Conservation (phyloP, 2,113 vertebrate genomes). For the Oxyruncus cristatus region DNA sequence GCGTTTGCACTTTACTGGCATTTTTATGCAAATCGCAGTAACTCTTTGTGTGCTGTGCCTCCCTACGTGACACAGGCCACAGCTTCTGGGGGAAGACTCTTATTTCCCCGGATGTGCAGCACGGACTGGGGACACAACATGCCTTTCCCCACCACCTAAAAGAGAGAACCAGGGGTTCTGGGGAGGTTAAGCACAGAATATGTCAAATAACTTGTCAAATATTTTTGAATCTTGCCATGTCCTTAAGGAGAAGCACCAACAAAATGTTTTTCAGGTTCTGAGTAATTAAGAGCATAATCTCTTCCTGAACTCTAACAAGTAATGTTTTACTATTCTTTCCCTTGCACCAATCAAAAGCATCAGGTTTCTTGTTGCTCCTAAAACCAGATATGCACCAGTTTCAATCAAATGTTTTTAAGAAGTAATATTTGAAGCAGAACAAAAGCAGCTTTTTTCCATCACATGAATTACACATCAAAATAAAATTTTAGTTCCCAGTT, state of each 20-base stretch:
- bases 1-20: conserved; percentile 5
- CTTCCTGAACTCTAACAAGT: neutral
- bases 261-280: neutral
- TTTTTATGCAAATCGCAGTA: conserved; percentile 31
- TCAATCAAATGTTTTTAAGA: neutral
- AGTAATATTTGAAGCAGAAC: neutral
- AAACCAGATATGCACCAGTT: neutral
- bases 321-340: neutral
- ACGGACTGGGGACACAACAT: accelerated
- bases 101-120: neutral
- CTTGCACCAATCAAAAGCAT: neutral
- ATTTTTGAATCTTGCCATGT: neutral
- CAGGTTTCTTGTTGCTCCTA: neutral
- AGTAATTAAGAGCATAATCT: neutral
- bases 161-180: neutral
- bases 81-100: neutral
- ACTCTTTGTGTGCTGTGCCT: neutral
- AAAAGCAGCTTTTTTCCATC: conserved; percentile 1
- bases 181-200: neutral
- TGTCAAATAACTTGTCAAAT: neutral
- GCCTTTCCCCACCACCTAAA: neutral
- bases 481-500: conserved; percentile 55
- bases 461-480: conserved; percentile 3
- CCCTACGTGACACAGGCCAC: neutral
- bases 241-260: neutral